Conservation (phyloP, 2,113 vertebrate genomes). For the Gymnocephalus cernua region DNA sequence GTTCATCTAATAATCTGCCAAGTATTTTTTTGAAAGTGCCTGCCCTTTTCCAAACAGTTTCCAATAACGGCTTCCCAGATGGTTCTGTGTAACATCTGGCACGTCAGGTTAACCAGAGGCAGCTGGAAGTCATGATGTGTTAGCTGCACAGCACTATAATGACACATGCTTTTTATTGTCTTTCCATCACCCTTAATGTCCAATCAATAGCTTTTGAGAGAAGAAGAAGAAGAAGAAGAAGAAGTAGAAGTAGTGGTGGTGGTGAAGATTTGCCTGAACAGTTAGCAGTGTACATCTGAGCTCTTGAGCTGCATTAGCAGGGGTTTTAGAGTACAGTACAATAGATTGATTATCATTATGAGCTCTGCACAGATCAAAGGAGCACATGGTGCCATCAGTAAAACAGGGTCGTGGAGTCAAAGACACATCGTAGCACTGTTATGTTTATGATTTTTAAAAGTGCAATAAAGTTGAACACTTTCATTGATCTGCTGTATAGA, state of each 20-base stretch:
- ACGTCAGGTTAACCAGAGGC: neutral
- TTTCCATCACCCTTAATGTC: conserved; percentile 21
- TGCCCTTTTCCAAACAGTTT: too few relatives aligned
- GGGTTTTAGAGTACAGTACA: conserved; percentile 59
- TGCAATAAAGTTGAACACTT: neutral
- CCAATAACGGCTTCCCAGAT: too few relatives aligned
- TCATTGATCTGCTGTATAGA: neutral
- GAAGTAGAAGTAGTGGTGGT: conserved; percentile 10
- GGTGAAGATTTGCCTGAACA: conserved; percentile 39
- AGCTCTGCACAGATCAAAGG: conserved; percentile 46
- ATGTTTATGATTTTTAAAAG: conserved; percentile 1
- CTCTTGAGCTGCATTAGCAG: conserved; percentile 42
- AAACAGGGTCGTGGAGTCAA: neutral
- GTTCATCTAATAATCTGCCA: too few relatives aligned
- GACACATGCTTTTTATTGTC: conserved; percentile 12
- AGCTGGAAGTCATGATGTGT: conserved; percentile 11
- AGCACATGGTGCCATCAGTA: neutral
- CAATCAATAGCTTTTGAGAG: conserved; percentile 39
- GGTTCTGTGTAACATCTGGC: too few relatives aligned
- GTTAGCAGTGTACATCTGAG: conserved; percentile 12
- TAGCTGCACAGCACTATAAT: conserved; percentile 1
- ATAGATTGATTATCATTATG: conserved; percentile 55
- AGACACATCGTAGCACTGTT: neutral
- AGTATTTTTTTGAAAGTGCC: too few relatives aligned
- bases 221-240: neutral